Base-by-base conservation (phyloP, 2,113 vertebrate species). In the Coryphaenoides rupestris region DNA sequence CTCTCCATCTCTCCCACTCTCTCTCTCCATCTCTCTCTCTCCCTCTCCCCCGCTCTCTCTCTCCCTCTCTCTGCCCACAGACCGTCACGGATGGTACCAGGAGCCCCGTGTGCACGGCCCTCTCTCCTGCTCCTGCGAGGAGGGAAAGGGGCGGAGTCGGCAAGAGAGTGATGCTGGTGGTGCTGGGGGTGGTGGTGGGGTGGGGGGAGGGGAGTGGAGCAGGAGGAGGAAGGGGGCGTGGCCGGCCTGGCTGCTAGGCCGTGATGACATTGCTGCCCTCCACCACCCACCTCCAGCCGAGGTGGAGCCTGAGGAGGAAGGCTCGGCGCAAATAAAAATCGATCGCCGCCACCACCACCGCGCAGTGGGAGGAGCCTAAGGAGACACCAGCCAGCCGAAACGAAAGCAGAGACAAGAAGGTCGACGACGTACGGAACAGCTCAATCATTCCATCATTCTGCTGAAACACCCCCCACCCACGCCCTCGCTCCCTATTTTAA, bases 231-330 rank as follows among this genome's bases (percentile, higher is more conserved):
- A 63, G 64, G 55, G 33, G 33, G 33, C 33, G 10, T 13, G 33
- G 33, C 33, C 33, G 1, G 33, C 33, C 33, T 12, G 33, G 9
- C 33, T 40, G 33, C 33, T 12, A 40, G 33, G 33, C 13, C 33
- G 72, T 77, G 69, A 71, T 66, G 66, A 84, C 84, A 65, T 70
- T 83, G 16, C 63, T 65, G 0, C 46, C 40, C 4, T 80, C 78
- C 46, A 81, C 78, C 46, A 81, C 76, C 63, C 76, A 87, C 66
- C 73, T 76, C 3, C 62, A 79, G 46, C 73, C 89, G 62, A 85
- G 81, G 73, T 66, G 59, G 14, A 56, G 69, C 68, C 74, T 89
- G 57, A 89, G 88, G 57, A 89, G 88, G 88, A 72, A 80, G 64
- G 75, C 71, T 66, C 86, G 81, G 69, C 59, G 74, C n/a, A 76